phyloP scores from a whole-genome alignment of 2,888 invertebrate genomes.

The Plemyria rubiginata region DNA sequence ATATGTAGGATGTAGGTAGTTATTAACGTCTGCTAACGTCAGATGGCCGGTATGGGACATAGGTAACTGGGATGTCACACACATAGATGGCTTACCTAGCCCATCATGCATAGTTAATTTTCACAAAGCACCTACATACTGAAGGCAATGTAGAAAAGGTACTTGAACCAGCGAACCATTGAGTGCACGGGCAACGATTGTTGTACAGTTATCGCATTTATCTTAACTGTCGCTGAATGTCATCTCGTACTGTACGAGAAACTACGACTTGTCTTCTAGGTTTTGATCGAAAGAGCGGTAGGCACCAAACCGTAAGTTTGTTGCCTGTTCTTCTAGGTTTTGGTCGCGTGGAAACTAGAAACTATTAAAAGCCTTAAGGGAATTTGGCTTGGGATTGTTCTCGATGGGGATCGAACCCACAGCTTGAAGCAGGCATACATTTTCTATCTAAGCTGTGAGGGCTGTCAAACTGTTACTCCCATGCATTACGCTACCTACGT shows the following conservation, averaged over 20 bases:
- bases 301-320: no score
- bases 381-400: no score
- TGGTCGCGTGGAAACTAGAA: no score
- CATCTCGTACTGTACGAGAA: conserved; percentile 50
- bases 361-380: no score
- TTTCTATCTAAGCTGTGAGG: no score
- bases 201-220: conserved; percentile 75
- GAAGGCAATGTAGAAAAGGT: conserved; percentile 35
- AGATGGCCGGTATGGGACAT: neutral
- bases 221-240: conserved; percentile 72
- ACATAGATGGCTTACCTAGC: conserved; percentile 15
- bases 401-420: no score
- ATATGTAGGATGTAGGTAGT: no score
- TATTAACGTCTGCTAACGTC: neutral
- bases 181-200: conserved; percentile 68
- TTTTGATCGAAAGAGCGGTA: neutral
- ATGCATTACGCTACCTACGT: no score
- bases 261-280: conserved; percentile 1
- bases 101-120: conserved; percentile 23
- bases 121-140: conserved; percentile 26
- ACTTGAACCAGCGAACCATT: conserved; percentile 54
- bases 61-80: neutral
- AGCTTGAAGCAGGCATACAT: no score
- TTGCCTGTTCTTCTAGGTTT: no score
- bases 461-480: no score